Evolutionary conservation across 2,797 vertebrate genomes (phyloP).

Genomic region (Vultur gryphus): DNA sequence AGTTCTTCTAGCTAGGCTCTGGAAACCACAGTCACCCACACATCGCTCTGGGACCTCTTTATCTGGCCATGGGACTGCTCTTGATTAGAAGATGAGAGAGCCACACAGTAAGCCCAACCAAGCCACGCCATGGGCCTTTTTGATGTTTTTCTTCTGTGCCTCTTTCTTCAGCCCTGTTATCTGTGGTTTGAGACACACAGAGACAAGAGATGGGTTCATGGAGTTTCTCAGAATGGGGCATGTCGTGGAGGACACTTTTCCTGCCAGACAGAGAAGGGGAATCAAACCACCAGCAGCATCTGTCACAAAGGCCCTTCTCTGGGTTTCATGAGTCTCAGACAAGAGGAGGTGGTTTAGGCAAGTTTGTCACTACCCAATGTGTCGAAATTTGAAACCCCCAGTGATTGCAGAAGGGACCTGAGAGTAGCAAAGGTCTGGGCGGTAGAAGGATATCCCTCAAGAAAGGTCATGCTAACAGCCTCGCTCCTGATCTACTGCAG

Average conservation of each 20-base stretch:
- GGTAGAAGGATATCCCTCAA: neutral
- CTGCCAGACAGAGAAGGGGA: neutral
- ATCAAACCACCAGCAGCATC: neutral
- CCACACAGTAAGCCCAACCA: accelerated
- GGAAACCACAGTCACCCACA: neutral
- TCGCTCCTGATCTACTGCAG: accelerated
- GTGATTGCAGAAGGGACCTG: neutral
- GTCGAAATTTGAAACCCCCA: neutral
- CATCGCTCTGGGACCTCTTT: neutral
- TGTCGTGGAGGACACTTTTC: neutral
- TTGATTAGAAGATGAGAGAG: neutral
- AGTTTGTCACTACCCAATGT: neutral
- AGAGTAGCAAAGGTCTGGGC: neutral
- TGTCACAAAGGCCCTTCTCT: neutral
- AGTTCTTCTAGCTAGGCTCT: neutral
- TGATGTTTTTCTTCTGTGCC: neutral
- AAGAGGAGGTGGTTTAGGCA: neutral
- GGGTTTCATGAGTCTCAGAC: neutral
- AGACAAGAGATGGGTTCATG: neutral
- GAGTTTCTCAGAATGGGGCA: neutral
- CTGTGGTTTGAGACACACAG: neutral
- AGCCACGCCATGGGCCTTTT: neutral
- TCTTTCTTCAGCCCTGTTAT: neutral
- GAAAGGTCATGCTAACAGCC: neutral
- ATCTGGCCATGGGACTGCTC: neutral